A percentile compares a stretch with the other conserved stretches of the same genome.
These are phyloP conservation scores for Enteromius trimaculatus DNA, from an alignment of 2,797 vertebrate species.

Conservation along the genomic window DNA sequence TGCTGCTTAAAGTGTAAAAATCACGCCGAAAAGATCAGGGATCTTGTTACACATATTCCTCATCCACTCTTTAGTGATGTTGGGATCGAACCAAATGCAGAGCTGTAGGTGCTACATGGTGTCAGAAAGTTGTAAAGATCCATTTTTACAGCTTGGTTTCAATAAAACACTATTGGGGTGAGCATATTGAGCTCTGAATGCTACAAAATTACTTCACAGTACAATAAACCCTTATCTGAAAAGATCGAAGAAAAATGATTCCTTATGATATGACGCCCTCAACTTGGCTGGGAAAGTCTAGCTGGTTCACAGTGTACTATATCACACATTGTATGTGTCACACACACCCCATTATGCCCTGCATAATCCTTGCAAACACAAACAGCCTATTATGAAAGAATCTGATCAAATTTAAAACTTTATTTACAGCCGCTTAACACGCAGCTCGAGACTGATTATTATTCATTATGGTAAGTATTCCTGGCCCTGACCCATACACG, in stretches of 20 bases:
- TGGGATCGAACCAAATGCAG: neutral
- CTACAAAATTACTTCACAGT: no score
- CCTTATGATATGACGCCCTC: neutral
- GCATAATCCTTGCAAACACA: neutral
- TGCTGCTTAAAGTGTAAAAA: neutral
- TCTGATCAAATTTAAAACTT: constrained; percentile 20
- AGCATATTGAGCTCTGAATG: neutral
- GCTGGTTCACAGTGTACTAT: neutral
- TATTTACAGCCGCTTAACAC: constrained; percentile 17
- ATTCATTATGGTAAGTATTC: constrained; percentile 29
- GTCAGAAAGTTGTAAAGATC: neutral
- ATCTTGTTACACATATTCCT: neutral
- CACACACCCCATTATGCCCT: neutral
- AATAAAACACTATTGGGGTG: neutral
- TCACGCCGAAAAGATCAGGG: neutral
- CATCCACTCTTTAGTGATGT: neutral
- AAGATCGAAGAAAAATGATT: neutral
- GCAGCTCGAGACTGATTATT: constrained; percentile 1
- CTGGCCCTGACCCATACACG: constrained; percentile 26
- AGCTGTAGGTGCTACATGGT: neutral
- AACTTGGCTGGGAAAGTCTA: neutral
- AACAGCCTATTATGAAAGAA: constrained; percentile 18
- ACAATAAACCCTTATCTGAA: neutral
- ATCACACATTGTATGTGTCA: neutral
- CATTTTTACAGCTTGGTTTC: neutral